Evolutionary conservation across 1,140 invertebrate genomes (phyloP).

Genomic region (Bombus sibiricus): DNA sequence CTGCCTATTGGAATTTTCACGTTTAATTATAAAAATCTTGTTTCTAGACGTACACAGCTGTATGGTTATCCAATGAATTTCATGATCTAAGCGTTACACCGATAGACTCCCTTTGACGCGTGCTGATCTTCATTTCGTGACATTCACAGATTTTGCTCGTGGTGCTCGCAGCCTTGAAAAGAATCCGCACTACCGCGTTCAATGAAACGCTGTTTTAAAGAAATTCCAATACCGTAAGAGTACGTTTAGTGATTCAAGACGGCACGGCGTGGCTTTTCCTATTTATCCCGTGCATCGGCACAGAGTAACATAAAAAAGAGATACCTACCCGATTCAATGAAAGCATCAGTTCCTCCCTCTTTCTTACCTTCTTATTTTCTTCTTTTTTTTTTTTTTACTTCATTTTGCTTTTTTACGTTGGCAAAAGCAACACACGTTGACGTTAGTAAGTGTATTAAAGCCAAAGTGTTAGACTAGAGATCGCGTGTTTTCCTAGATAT

Average conservation of each 20-base stretch:
- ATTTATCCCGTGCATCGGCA: conserved; percentile 20
- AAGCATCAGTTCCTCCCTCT: background rate
- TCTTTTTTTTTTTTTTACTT: background rate
- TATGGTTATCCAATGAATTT: background rate
- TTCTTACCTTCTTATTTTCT: background rate
- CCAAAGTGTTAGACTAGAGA: conserved; percentile 17
- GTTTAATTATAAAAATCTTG: background rate
- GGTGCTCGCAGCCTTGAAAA: conserved; percentile 15
- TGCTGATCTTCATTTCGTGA: conserved; percentile 1
- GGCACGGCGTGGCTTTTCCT: conserved; percentile 10
- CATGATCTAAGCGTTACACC: background rate
- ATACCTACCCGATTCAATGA: background rate
- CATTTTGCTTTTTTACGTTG: background rate
- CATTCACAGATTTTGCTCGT: background rate
- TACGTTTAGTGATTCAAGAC: conserved; percentile 41
- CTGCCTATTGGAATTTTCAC: too few species aligned
- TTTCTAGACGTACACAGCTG: too few species aligned
- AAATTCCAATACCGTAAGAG: conserved; percentile 31
- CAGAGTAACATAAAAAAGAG: background rate
- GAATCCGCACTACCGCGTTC: conserved; percentile 4
- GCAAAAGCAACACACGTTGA: background rate
- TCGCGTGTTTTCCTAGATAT: conserved; percentile 16
- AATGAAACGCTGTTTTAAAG: conserved; percentile 36
- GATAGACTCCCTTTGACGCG: background rate
- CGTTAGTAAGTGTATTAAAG: background rate